phyloP scores from a whole-genome alignment of 2,113 vertebrate species.

The Litocranius walleri region DNA sequence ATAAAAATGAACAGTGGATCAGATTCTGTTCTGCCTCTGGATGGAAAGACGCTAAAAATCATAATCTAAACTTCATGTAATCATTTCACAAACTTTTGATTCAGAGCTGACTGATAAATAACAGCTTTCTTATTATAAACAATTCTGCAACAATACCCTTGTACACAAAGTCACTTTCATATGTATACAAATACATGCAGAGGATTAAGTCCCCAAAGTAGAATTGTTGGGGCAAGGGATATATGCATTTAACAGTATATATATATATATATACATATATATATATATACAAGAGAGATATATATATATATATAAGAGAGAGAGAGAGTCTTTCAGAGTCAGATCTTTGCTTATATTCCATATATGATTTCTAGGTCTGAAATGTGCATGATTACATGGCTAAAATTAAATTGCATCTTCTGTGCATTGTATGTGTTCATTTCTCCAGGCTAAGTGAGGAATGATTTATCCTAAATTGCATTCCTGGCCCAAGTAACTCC shows the following conservation, averaged over 20 bases:
- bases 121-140: not conserved
- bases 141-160: not conserved
- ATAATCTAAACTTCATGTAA: not conserved
- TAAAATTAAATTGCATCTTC: not conserved
- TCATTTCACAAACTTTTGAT: not conserved
- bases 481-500: not conserved
- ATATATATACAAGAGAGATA: not conserved
- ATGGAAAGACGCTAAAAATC: not conserved
- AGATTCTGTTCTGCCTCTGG: not conserved
- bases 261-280: not conserved
- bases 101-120: not conserved
- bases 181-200: not conserved
- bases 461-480: not conserved
- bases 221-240: not conserved
- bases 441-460: not conserved
- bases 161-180: not conserved
- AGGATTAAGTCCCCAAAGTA: not conserved
- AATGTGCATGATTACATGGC: not conserved
- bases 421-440: not conserved
- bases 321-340: not conserved
- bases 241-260: not conserved
- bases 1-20: not conserved
- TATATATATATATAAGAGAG: not conserved
- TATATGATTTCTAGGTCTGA: constrained; percentile 21
- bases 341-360: not conserved